Conservation (phyloP, 2,888 invertebrate genomes). For the Diplolepis rosae region DNA sequence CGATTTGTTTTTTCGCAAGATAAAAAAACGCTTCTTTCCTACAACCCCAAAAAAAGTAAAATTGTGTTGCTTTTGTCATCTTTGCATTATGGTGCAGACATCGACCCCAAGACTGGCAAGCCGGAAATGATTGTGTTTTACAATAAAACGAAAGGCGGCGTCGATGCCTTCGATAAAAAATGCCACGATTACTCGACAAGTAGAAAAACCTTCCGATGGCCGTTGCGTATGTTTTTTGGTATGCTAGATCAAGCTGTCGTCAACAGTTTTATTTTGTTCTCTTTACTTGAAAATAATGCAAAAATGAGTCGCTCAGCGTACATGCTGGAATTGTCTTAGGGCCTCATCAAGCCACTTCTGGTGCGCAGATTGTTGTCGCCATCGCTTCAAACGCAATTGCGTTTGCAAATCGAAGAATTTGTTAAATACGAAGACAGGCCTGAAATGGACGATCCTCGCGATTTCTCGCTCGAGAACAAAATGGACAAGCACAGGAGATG, state of each 20-base stretch:
- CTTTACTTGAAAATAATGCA: conserved; percentile 18
- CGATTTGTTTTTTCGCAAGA: conserved; percentile 37
- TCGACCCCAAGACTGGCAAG: conserved; percentile 41
- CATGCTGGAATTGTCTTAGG: neutral
- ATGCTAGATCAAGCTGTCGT: conserved; percentile 51
- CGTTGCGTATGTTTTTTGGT: conserved; percentile 47
- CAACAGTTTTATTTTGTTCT: conserved; percentile 45
- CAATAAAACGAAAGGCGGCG: conserved; percentile 50
- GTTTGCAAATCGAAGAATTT: neutral
- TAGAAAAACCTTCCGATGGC: conserved; percentile 40
- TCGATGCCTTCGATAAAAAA: conserved; percentile 51
- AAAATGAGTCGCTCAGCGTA: conserved; percentile 19
- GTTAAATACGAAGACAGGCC: neutral
- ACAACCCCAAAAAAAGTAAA: conserved; percentile 43
- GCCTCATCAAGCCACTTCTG: neutral
- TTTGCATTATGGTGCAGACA: conserved; percentile 33
- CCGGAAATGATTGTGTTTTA: conserved; percentile 48
- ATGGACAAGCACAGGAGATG: neutral
- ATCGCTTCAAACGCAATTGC: neutral
- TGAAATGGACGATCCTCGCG: neutral
- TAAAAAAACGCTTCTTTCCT: conserved; percentile 40
- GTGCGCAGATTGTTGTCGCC: neutral
- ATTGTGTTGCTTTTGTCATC: conserved; percentile 44
- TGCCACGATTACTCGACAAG: conserved; percentile 43
- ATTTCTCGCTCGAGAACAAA: neutral